phyloP scores from a whole-genome alignment of 1,140 invertebrate genomes.

The Drosophila guanche region DNA sequence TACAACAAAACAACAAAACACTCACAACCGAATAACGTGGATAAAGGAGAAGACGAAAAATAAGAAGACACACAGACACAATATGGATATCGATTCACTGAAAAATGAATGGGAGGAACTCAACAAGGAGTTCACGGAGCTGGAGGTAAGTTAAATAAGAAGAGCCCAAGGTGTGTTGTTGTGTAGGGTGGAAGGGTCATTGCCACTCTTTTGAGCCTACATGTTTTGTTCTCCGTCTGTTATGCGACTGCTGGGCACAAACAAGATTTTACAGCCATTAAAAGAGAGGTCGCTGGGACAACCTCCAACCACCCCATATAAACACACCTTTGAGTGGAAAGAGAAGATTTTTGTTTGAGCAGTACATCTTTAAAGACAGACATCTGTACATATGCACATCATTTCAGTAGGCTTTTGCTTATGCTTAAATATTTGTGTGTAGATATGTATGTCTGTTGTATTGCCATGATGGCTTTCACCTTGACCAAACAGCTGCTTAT shows the following conservation, averaged over 20 bases:
- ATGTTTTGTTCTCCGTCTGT: too few species aligned
- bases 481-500: constrained; percentile 56
- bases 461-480: constrained; percentile 25
- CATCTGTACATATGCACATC: background rate
- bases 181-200: too few species aligned
- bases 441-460: too few species aligned
- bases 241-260: background rate
- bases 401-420: background rate
- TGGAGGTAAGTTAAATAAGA: constrained; percentile 85
- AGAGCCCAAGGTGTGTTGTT: background rate
- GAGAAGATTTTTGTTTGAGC: too few species aligned
- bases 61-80: constrained; percentile 13
- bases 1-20: constrained; percentile 24
- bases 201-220: too few species aligned
- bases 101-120: constrained; percentile 88
- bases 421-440: too few species aligned
- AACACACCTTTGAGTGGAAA: too few species aligned
- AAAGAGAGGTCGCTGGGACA: background rate
- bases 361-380: constrained; percentile 8
- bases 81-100: constrained; percentile 73
- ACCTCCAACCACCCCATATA: too few species aligned
- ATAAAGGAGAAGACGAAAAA: constrained; percentile 9
- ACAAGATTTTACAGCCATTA: constrained; percentile 3
- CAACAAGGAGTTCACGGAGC: constrained; percentile 86
- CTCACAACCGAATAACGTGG: constrained; percentile 12